These are phyloP conservation scores for Cabera pusaria DNA, from an alignment of 2,888 invertebrate species.

Conservation along the genomic window DNA sequence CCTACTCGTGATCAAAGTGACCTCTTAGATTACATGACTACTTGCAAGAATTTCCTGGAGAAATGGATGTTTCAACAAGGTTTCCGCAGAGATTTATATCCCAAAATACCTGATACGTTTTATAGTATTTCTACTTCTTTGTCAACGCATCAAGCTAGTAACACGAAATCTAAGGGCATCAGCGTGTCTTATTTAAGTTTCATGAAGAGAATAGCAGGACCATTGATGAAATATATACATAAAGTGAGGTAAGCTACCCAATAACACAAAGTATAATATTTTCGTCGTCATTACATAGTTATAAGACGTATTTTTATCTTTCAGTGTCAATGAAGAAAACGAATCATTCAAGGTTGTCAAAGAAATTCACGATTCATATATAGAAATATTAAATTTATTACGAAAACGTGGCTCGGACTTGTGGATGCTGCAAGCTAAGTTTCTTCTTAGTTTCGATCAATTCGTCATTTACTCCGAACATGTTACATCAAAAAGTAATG, in stretches of 20 bases:
- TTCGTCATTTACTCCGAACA: constrained; percentile 59
- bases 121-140: constrained; percentile 60
- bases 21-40: constrained; percentile 59
- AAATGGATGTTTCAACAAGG: constrained; percentile 78
- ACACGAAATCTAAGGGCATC: constrained; percentile 62
- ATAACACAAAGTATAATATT: too few species aligned
- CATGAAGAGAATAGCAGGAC: constrained; percentile 67
- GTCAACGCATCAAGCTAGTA: constrained; percentile 43
- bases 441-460: constrained; percentile 66
- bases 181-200: constrained; percentile 70
- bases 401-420: constrained; percentile 62
- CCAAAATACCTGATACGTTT: constrained; percentile 71
- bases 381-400: constrained; percentile 60
- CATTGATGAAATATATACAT: constrained; percentile 65
- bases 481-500: constrained; percentile 54
- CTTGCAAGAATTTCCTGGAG: constrained; percentile 59
- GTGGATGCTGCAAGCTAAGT: constrained; percentile 60
- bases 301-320: constrained; percentile 6
- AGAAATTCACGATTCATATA: constrained; percentile 69
- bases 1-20: constrained; percentile 51
- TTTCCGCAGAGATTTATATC: constrained; percentile 71
- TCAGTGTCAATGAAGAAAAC: constrained; percentile 51
- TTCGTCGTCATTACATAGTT: too few species aligned
- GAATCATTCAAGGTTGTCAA: constrained; percentile 59
- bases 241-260: constrained; percentile 63